Conservation (phyloP, 1,140 invertebrate species). For the Yoshiicerus persimilis region DNA sequence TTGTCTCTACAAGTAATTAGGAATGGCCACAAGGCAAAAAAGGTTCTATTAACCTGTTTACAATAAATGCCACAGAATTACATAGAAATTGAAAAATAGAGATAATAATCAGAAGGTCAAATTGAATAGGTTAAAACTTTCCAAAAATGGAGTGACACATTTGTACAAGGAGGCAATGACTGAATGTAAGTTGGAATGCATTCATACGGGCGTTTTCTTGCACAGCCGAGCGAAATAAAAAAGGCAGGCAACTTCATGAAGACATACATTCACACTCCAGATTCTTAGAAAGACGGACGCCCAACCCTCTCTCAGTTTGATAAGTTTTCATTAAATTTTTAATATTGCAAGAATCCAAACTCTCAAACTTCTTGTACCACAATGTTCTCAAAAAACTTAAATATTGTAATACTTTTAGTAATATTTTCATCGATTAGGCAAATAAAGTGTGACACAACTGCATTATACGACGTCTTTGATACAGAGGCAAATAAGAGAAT, state of each 20-base stretch:
- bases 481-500: neutral
- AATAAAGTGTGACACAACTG: neutral
- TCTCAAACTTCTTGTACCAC: neutral
- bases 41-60: neutral
- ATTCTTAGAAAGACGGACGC: conserved; percentile 3
- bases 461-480: neutral
- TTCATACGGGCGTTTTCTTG: neutral
- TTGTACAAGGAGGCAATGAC: neutral
- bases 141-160: neutral
- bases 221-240: neutral
- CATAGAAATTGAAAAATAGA: neutral
- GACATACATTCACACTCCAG: neutral
- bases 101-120: neutral
- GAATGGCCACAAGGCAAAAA: neutral
- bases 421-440: neutral
- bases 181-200: neutral
- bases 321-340: neutral
- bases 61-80: neutral
- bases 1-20: neutral
- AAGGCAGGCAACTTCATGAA: neutral
- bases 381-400: neutral
- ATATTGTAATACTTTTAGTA: neutral
- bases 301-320: neutral
- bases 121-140: neutral
- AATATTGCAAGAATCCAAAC: neutral